Evolutionary conservation across 2,797 vertebrate species (phyloP).

Genomic region (Saxicola maurus): DNA sequence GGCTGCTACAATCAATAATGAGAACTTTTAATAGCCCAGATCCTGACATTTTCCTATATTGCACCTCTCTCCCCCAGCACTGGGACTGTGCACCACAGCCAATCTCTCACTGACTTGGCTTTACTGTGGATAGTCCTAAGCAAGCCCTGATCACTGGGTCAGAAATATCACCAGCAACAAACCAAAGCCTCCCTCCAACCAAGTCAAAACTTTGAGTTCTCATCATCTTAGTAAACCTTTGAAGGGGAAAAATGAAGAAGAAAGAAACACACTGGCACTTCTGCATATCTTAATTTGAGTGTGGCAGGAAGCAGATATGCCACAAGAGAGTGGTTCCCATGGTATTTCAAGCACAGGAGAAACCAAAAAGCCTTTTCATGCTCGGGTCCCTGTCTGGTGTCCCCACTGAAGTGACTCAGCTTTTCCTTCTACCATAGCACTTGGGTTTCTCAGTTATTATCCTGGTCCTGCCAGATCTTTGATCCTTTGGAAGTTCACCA

Average conservation of each 20-base stretch:
- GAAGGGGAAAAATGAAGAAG: background rate
- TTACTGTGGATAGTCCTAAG: background rate
- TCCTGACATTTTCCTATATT: background rate
- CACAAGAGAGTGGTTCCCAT: conserved; percentile 41
- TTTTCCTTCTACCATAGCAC: background rate
- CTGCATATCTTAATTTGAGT: conserved; percentile 23
- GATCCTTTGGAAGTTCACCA: background rate
- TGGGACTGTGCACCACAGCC: background rate
- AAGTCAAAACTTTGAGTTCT: background rate
- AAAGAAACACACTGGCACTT: background rate
- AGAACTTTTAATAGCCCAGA: background rate
- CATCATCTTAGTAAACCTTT: background rate
- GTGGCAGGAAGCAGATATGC: conserved; percentile 16
- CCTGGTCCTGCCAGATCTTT: background rate
- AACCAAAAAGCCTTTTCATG: background rate
- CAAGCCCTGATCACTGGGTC: background rate
- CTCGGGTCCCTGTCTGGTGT: background rate
- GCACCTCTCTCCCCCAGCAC: background rate
- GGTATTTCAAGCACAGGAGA: conserved; percentile 2
- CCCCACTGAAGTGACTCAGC: background rate
- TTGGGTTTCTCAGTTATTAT: background rate
- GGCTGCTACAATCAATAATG: background rate
- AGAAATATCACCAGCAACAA: background rate
- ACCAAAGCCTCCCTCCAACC: conserved; percentile 34
- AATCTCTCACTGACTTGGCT: background rate